Conservation (phyloP, 92 coral and sea anemone genomes). For the Desmophyllum pertusum region DNA sequence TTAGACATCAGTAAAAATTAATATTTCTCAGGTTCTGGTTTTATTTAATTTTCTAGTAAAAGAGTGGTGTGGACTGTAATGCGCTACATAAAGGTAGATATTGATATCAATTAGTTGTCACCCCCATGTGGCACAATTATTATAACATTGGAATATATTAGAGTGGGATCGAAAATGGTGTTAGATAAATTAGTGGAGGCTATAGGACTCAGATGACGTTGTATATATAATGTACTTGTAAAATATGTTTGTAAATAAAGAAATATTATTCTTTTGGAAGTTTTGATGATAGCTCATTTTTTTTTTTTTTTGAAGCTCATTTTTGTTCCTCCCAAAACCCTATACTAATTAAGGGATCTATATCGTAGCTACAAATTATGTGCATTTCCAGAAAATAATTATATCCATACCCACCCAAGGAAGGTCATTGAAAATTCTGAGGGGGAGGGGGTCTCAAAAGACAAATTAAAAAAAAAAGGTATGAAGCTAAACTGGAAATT, state of each 20-base stretch:
- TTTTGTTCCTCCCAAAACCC: neutral
- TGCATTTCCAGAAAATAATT: no score
- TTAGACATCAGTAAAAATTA: no score
- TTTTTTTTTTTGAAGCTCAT: neutral
- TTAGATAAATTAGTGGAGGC: conserved; percentile 6
- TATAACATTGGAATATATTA: neutral
- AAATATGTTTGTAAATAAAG: conserved; percentile 43
- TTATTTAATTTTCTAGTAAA: conserved; percentile 5
- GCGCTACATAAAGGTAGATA: neutral
- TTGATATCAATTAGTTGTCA: neutral
- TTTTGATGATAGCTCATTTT: neutral
- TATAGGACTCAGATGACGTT: neutral
- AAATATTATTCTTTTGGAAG: neutral
- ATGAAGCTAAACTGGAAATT: no score
- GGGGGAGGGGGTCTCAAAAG: no score
- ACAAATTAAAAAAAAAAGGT: no score
- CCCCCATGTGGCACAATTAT: neutral
- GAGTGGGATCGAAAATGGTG: neutral
- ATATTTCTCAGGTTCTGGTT: neutral
- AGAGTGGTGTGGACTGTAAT: neutral
- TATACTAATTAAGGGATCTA: no score
- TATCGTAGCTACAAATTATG: no score
- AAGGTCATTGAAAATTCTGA: no score
- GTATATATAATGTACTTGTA: conserved; percentile 30
- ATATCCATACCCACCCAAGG: no score